Evolutionary conservation across 2,797 vertebrate genomes (phyloP).

Genomic region (Oreochromis mossambicus): DNA sequence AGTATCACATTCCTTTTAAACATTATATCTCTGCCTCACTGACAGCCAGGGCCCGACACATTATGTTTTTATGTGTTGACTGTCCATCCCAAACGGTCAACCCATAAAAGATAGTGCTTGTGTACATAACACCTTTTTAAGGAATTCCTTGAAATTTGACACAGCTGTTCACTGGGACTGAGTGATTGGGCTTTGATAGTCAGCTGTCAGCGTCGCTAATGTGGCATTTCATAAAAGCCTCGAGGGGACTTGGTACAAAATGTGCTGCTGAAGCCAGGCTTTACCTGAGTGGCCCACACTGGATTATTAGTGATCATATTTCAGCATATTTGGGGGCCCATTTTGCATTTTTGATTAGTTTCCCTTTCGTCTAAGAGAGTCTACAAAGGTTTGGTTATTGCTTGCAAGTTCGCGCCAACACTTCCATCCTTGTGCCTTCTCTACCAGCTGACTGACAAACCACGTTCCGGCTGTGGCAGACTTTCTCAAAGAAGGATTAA

Average conservation of each 20-base stretch:
- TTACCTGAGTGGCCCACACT: neutral
- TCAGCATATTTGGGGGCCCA: neutral
- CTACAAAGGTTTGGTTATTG: neutral
- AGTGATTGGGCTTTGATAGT: neutral
- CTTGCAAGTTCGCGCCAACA: neutral
- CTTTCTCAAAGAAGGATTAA: neutral
- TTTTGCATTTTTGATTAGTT: neutral
- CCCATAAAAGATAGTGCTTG: neutral
- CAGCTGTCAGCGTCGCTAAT: neutral
- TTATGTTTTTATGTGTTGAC: neutral
- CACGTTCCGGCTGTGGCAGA: neutral
- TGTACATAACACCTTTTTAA: neutral
- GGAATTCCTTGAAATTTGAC: neutral
- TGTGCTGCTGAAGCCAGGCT: neutral
- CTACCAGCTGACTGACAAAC: neutral
- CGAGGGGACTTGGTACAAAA: neutral
- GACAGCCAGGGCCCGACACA: neutral
- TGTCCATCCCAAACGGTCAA: neutral
- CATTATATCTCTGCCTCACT: neutral
- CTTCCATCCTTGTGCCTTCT: neutral
- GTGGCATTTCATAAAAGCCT: neutral
- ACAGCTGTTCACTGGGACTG: neutral
- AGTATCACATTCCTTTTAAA: neutral
- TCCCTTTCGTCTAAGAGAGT: neutral
- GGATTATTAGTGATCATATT: neutral